Conservation (phyloP, 2,797 vertebrate species). For the Gymnocypris eckloni region DNA sequence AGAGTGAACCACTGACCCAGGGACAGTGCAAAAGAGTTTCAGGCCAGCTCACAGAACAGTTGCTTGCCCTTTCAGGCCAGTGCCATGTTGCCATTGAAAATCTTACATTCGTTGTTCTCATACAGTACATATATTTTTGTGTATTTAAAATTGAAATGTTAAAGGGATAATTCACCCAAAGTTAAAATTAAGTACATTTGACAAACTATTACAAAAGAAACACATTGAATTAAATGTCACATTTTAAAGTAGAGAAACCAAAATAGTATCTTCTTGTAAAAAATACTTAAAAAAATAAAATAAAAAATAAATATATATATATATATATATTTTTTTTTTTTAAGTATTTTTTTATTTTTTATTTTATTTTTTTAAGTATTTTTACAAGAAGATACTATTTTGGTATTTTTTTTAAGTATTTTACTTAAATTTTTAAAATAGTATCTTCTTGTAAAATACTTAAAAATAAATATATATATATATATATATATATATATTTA, state of each 20-base stretch:
- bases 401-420: no score
- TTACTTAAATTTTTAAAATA: no score
- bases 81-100: neutral
- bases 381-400: no score
- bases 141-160: neutral
- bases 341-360: no score
- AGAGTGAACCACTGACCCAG: neutral
- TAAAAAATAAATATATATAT: no score
- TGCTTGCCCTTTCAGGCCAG: neutral
- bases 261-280: no score
- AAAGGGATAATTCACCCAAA: neutral
- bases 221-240: neutral
- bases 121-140: constrained; percentile 8
- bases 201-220: neutral
- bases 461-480: no score
- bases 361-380: no score
- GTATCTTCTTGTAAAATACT: no score
- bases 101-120: neutral
- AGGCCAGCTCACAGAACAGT: neutral
- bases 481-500: no score
- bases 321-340: no score
- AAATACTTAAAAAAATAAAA: no score
- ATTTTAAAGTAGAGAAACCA: neutral
- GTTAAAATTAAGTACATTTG: neutral
- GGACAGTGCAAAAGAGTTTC: neutral